phyloP scores from a whole-genome alignment of 1,140 invertebrate genomes.

The Procambarus clarkii region DNA sequence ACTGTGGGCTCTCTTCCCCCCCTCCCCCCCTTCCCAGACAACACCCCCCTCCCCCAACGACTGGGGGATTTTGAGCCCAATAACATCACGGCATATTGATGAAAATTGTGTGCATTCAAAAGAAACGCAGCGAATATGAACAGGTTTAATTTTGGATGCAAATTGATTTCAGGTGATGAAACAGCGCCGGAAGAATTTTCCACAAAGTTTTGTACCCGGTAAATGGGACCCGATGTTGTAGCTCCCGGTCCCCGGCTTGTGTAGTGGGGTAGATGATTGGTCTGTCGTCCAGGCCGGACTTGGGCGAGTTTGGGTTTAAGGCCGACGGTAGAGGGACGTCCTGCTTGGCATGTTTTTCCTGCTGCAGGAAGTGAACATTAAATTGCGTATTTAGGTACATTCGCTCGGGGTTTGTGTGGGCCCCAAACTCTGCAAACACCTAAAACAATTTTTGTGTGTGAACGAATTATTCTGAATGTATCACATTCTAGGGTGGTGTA shows the following conservation, averaged over 20 bases:
- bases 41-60: neutral
- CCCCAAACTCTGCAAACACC: neutral
- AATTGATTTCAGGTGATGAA: slow-evolving; percentile 68
- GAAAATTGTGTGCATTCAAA: slow-evolving; percentile 43
- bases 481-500: slow-evolving; percentile 48
- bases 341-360: too few species aligned
- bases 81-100: slow-evolving; percentile 39
- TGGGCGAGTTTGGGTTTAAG: too few species aligned
- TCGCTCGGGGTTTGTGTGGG: slow-evolving; percentile 21
- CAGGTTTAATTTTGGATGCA: slow-evolving; percentile 70
- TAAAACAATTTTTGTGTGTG: slow-evolving; percentile 35
- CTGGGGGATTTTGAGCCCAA: slow-evolving; percentile 41
- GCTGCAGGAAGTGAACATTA: too few species aligned
- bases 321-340: too few species aligned
- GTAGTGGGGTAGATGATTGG: too few species aligned
- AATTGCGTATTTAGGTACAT: slow-evolving; percentile 24
- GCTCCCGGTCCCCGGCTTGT: too few species aligned
- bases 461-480: slow-evolving; percentile 58
- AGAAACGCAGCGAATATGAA: slow-evolving; percentile 66
- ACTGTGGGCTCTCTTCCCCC: slow-evolving; percentile 15
- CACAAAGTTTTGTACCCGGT: slow-evolving; percentile 51
- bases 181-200: slow-evolving; percentile 56
- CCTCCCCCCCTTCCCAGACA: neutral
- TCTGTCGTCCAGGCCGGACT: too few species aligned
- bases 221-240: too few species aligned